These are phyloP conservation scores for Motacilla tschutschensis DNA, from an alignment of 2,113 vertebrate genomes.

Conservation along the genomic window DNA sequence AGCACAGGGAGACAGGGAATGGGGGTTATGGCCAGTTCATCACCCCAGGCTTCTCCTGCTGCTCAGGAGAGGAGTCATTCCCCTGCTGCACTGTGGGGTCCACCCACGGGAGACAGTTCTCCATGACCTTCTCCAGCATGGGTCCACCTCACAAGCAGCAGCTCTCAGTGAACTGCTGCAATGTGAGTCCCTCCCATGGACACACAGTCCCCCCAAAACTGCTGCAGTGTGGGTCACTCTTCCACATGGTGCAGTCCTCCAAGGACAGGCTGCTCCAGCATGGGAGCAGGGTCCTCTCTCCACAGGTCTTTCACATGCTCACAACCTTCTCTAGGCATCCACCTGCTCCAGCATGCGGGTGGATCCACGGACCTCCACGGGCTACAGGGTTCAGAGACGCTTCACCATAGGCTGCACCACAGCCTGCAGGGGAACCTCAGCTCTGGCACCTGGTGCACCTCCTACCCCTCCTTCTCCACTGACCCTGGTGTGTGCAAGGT, in stretches of 20 bases:
- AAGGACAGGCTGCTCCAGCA: neutral
- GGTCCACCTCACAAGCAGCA: fast-evolving
- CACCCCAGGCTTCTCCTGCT: fast-evolving
- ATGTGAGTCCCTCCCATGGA: fast-evolving
- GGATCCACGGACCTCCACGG: neutral
- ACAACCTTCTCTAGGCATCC: neutral
- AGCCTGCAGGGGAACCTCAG: neutral
- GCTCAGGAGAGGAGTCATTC: neutral
- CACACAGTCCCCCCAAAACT: neutral
- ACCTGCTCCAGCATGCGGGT: neutral
- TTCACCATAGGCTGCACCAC: fast-evolving
- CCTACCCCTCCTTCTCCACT: neutral
- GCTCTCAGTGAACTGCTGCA: neutral
- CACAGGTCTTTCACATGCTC: fast-evolving
- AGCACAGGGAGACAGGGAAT: fast-evolving
- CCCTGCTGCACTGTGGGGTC: fast-evolving
- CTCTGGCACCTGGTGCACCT: fast-evolving
- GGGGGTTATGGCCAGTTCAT: neutral
- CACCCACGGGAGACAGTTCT: neutral
- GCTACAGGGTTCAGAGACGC: neutral
- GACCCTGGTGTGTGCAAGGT: neutral
- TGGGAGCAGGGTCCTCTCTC: neutral
- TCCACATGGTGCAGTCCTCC: fast-evolving
- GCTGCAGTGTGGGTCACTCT: neutral
- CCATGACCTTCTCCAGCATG: fast-evolving